Evolutionary conservation across 2,888 invertebrate species (phyloP).

Genomic region (Pandemis heparana): DNA sequence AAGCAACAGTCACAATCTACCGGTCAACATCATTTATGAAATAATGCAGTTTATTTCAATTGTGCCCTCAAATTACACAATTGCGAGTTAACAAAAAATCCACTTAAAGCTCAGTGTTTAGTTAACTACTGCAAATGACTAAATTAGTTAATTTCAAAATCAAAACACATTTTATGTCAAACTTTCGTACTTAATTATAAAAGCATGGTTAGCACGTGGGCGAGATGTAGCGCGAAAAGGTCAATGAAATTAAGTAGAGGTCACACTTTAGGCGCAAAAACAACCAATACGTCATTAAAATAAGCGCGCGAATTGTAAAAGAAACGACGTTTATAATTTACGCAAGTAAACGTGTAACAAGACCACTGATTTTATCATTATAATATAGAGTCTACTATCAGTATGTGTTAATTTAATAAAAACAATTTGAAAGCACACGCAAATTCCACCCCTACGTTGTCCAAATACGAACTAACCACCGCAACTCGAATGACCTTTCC

Average conservation of each 20-base stretch:
- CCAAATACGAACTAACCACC: constrained; percentile 48
- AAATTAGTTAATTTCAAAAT: background rate
- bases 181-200: background rate
- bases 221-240: background rate
- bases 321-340: background rate
- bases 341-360: background rate
- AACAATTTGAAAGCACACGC: constrained; percentile 38
- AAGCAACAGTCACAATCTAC: too few relatives aligned
- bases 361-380: background rate
- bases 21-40: too few relatives aligned
- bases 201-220: background rate
- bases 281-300: background rate
- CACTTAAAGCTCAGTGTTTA: too few relatives aligned
- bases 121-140: background rate
- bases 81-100: too few relatives aligned
- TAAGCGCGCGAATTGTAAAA: background rate
- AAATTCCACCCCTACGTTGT: constrained; percentile 49
- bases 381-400: constrained; percentile 5
- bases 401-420: constrained; percentile 9
- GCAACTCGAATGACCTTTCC: constrained; percentile 65
- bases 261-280: background rate
- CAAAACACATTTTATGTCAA: background rate
- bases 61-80: too few relatives aligned
- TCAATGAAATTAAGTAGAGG: background rate
- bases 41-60: too few relatives aligned